Evolutionary conservation across 2,888 invertebrate species (phyloP).

Genomic region (Thumatha senex): DNA sequence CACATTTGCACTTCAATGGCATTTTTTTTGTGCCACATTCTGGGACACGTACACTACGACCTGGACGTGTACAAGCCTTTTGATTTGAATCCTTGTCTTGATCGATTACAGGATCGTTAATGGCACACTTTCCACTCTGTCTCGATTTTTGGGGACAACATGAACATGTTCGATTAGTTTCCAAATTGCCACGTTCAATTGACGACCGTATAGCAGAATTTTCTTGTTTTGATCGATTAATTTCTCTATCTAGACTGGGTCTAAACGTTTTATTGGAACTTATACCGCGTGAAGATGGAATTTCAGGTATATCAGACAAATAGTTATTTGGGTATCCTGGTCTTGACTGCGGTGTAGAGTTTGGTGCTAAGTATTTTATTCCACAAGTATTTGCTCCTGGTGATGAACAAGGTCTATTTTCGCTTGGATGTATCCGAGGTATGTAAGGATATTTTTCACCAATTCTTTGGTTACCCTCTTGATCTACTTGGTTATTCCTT

Average conservation of each 20-base stretch:
- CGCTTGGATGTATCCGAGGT: neutral
- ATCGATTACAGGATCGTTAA: neutral
- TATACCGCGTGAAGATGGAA: neutral
- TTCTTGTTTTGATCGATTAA: neutral
- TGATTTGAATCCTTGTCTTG: neutral
- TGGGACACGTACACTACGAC: neutral
- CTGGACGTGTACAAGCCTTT: neutral
- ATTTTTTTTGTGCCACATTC: neutral
- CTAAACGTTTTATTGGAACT: neutral
- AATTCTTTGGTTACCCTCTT: neutral
- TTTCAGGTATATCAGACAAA: neutral
- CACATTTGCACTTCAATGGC: conserved; percentile 1
- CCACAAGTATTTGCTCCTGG: neutral
- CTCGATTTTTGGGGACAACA: neutral
- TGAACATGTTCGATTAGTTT: neutral
- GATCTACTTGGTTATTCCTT: neutral
- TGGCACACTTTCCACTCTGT: neutral
- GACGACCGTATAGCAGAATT: neutral
- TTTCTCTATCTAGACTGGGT: neutral
- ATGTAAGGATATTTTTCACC: neutral
- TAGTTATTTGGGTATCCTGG: neutral
- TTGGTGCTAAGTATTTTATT: neutral
- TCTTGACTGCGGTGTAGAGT: neutral
- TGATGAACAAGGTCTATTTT: neutral
- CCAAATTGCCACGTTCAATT: too few species aligned